These are phyloP conservation scores for Nylanderia fulva DNA, from an alignment of 1,140 invertebrate genomes.

Conservation along the genomic window DNA sequence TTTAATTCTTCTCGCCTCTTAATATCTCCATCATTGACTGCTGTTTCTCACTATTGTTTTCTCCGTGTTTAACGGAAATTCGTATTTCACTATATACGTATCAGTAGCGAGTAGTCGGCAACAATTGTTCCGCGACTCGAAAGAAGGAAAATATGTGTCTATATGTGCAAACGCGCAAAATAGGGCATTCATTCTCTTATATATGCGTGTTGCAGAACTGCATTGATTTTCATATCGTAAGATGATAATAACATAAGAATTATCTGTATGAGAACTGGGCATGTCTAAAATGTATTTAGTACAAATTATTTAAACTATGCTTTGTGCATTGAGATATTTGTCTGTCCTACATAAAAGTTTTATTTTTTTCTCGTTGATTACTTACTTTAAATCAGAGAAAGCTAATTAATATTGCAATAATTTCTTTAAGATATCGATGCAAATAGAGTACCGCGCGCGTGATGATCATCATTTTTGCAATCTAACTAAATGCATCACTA, in stretches of 20 bases:
- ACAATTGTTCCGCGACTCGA: not conserved
- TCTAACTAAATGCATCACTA: not conserved
- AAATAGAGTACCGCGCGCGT: not conserved
- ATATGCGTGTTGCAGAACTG: not conserved
- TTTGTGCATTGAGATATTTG: constrained; percentile 7
- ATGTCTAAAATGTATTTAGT: not conserved
- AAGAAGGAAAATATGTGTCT: constrained; percentile 3
- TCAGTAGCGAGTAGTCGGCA: not conserved
- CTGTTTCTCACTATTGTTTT: constrained; percentile 22
- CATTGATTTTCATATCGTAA: not conserved
- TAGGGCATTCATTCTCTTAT: constrained; percentile 11
- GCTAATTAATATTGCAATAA: not conserved
- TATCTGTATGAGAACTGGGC: not conserved
- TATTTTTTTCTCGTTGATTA: not conserved
- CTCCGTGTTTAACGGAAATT: not conserved
- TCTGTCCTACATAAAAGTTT: not conserved
- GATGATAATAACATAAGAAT: constrained; percentile 7
- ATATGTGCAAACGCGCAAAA: not conserved
- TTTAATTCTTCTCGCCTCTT: constrained; percentile 70
- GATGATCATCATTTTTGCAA: not conserved
- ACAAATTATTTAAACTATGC: not conserved
- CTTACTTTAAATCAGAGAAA: not conserved
- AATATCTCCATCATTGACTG: not conserved
- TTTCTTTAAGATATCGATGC: constrained; percentile 13
- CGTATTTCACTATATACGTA: not conserved